Evolutionary conservation across 2,113 vertebrate genomes (phyloP), one percentile per base, ranked within the genome.

Genomic region (Cryptoleucopteryx plumbea): DNA sequence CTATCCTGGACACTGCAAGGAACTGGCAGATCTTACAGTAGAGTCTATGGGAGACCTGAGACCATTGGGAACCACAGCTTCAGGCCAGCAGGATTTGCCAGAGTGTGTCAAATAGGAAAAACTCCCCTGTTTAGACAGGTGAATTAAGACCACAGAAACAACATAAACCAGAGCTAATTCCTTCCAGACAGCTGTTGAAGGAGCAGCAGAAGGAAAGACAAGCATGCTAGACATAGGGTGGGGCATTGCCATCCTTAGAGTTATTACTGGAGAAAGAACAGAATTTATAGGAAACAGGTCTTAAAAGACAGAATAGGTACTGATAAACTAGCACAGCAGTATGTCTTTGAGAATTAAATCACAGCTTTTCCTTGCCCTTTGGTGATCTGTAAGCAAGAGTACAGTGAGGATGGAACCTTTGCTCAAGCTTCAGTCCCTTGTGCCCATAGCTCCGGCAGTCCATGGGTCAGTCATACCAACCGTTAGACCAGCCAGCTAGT

Each of bases 401-500:
- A 7, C 1, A 11, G 52, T 13, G 65, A 26, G 27, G 27, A 19
- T 8, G 32, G 53, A 42, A 27, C 16, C 59, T 26, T 8, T 8
- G 26, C 55, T 47, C 18, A 50, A 42, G 83, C 52, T 38, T 4
- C 48, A 34, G 11, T 11, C 43, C 21, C 38, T 21, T 3, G 0
- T 3, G 22, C 53, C 40, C 59, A 5, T 1, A 25, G 34, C 22
- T 50, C 31, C 5, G 29, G 18, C 1, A 3, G 29, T 14, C 53
- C 32, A 21, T 0, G 3, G 55, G 27, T 19, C 0, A 10, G 42
- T 17, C 10, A 25, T 3, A 31, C 34, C 78, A 23, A 15, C 43
- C 13, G 3, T 0, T 1, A 7, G 5, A 19, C 73, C 52, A 36
- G 59, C 14, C 42, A 9, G 22, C 9, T 5, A 4, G 31, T 0